These are phyloP conservation scores for Crypturellus undulatus DNA, from an alignment of 2,113 vertebrate species.

Conservation along the genomic window DNA sequence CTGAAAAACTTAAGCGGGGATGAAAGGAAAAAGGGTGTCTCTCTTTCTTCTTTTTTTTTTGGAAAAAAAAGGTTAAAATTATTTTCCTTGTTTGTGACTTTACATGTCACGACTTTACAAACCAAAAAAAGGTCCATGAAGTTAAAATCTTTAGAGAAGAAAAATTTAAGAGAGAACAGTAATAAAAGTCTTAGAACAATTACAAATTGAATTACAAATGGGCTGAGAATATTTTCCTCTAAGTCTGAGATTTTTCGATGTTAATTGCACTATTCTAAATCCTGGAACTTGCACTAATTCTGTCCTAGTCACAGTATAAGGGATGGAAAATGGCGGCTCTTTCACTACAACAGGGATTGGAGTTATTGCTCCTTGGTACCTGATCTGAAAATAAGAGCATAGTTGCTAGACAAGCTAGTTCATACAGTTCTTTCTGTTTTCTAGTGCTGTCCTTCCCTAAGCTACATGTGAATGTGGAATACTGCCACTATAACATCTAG, in stretches of 20 bases:
- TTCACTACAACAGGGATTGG: neutral
- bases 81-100: neutral
- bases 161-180: neutral
- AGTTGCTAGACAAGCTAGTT: neutral
- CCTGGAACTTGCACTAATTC: neutral
- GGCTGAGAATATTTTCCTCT: neutral
- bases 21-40: neutral
- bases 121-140: neutral
- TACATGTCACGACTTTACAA: neutral
- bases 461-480: neutral
- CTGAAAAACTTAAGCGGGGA: neutral
- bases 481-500: neutral
- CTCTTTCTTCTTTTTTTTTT: neutral
- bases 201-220: neutral
- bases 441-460: neutral
- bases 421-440: neutral
- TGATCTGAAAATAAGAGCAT: neutral
- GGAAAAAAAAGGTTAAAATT: neutral
- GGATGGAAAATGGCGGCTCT: neutral
- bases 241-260: neutral
- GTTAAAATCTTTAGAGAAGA: neutral
- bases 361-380: neutral
- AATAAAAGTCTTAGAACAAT: neutral
- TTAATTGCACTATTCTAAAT: neutral
- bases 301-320: neutral